Percentiles rank a stretch among this genome's conserved stretches.
Evolutionary conservation across 1,140 invertebrate genomes (phyloP).

Genomic region (Drosophila pseudoananassae): DNA sequence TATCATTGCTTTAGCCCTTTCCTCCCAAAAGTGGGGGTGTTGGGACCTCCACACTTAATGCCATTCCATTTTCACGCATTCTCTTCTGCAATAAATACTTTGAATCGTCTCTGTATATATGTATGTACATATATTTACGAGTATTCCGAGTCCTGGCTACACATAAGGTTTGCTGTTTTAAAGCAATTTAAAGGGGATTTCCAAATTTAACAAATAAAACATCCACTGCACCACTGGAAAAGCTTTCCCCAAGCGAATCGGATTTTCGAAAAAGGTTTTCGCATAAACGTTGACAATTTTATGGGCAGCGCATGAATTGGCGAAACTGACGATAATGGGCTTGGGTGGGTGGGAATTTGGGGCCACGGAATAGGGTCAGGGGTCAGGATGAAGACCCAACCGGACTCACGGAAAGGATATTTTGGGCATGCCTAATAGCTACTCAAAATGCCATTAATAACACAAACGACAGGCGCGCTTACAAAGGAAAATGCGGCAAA

Average conservation of each 20-base stretch:
- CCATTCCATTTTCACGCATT: slow-evolving; percentile 61
- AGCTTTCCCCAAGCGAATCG: slow-evolving; percentile 15
- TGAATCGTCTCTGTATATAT: slow-evolving; percentile 11
- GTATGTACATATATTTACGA: slow-evolving; percentile 3
- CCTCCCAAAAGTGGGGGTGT: slow-evolving; percentile 17
- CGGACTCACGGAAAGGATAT: slow-evolving; percentile 22
- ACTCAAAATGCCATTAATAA: slow-evolving; percentile 65
- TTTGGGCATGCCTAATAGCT: slow-evolving; percentile 33
- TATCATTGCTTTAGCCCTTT: slow-evolving; percentile 61
- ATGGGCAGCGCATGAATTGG: slow-evolving; percentile 37
- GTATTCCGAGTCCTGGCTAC: slow-evolving; percentile 19
- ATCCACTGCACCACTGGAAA: not conserved
- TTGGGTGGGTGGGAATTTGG: slow-evolving; percentile 5
- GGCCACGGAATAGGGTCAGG: not conserved
- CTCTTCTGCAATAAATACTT: slow-evolving; percentile 51
- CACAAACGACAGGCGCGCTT: slow-evolving; percentile 23
- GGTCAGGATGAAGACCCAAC: not conserved
- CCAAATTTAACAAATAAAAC: slow-evolving; percentile 12
- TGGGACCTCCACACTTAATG: slow-evolving; percentile 47
- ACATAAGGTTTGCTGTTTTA: slow-evolving; percentile 58
- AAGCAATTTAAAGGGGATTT: slow-evolving; percentile 69
- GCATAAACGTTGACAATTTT: slow-evolving; percentile 57
- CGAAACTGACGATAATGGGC: slow-evolving; percentile 39
- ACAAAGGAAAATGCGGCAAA: slow-evolving; percentile 45
- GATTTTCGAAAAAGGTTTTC: slow-evolving; percentile 39